phyloP scores from a whole-genome alignment of 2,113 vertebrate genomes.

The Cromileptes altivelis region DNA sequence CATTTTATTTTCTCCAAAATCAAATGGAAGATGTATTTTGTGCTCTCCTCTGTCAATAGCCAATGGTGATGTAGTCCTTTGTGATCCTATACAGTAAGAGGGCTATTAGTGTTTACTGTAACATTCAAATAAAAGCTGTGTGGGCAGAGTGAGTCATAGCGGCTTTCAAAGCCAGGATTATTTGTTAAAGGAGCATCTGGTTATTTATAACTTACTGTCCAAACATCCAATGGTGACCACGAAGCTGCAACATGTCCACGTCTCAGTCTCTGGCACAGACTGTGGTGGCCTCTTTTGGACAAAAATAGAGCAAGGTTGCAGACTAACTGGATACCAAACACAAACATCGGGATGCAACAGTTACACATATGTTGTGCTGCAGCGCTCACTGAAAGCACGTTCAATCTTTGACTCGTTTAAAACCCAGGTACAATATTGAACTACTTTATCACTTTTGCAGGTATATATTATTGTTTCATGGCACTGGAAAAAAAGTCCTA shows the following conservation, averaged over 20 bases:
- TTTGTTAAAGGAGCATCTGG: constrained; percentile 29
- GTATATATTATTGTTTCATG: neutral
- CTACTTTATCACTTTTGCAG: neutral
- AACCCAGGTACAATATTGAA: neutral
- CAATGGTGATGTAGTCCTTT: constrained; percentile 14
- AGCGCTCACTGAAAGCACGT: neutral
- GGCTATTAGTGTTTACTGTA: constrained; percentile 57
- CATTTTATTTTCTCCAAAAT: constrained; percentile 6
- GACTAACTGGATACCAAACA: neutral
- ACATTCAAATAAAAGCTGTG: constrained; percentile 51
- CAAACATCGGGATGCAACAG: neutral
- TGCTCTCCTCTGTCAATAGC: constrained; percentile 31
- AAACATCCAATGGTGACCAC: constrained; percentile 13
- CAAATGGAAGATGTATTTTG: constrained; percentile 13
- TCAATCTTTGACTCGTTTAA: neutral
- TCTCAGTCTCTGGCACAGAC: neutral
- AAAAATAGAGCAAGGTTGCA: constrained; percentile 7
- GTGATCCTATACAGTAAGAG: constrained; percentile 50
- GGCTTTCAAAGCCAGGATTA: constrained; percentile 44
- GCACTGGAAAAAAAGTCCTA: constrained; percentile 3
- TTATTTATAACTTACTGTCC: constrained; percentile 27
- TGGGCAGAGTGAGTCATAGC: constrained; percentile 65
- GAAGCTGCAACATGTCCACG: neutral
- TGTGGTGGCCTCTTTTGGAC: constrained; percentile 7
- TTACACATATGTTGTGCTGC: neutral